Conservation (phyloP, 2,113 vertebrate species). For the Rhegmatorhina hoffmannsi region DNA sequence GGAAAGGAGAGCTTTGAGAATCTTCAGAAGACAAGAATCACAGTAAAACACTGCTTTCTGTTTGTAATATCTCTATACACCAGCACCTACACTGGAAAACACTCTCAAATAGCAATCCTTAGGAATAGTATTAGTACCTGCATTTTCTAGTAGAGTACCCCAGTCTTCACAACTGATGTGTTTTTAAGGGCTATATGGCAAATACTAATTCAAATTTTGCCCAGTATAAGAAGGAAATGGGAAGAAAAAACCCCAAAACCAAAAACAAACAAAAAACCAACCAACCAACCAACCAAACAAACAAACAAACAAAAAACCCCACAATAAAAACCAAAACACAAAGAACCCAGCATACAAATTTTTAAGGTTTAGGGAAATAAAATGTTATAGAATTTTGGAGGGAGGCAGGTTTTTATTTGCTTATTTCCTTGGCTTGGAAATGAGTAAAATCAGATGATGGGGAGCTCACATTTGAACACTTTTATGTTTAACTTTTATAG, state of each 20-base stretch:
- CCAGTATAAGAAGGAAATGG: not conserved
- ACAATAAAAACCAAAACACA: no score
- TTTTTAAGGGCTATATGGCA: not conserved
- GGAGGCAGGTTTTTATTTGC: rapidly evolving
- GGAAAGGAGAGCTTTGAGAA: not conserved
- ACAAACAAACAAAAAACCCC: not conserved
- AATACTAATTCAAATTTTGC: not conserved
- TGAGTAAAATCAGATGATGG: not conserved
- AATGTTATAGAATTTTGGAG: not conserved
- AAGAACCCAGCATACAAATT: not conserved
- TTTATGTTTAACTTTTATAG: not conserved
- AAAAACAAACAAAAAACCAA: no score
- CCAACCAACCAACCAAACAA: no score
- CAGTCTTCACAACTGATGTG: not conserved
- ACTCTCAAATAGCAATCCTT: not conserved
- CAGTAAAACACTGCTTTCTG: not conserved
- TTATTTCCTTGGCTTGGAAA: not conserved
- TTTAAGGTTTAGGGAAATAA: not conserved
- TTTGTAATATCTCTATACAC: not conserved
- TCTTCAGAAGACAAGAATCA: not conserved
- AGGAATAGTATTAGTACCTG: not conserved
- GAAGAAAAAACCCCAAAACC: no score
- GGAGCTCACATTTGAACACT: not conserved
- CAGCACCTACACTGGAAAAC: not conserved
- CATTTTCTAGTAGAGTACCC: not conserved